Percentiles rank a stretch among this genome's conserved stretches.
These are phyloP conservation scores for Aphidoletes aphidimyza DNA, from an alignment of 2,888 invertebrate species.

Conservation along the genomic window DNA sequence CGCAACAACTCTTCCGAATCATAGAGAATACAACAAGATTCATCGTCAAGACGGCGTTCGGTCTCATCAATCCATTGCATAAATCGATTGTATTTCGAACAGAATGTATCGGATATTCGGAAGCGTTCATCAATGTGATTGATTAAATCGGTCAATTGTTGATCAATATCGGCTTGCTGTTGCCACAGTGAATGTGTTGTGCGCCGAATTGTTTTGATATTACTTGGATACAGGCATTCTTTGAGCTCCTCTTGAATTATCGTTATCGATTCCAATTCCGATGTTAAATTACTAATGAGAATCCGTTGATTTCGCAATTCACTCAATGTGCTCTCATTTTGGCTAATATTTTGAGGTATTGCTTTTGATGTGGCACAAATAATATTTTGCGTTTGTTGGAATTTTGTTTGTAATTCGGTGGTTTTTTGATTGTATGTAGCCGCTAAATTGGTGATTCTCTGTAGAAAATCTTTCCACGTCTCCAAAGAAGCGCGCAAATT, in stretches of 20 bases:
- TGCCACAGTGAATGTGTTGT: slow-evolving; percentile 81
- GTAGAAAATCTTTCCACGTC: slow-evolving; percentile 82
- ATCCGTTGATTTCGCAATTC: slow-evolving; percentile 72
- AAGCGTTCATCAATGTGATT: slow-evolving; percentile 80
- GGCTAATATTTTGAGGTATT: slow-evolving; percentile 71
- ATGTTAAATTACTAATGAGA: slow-evolving; percentile 66
- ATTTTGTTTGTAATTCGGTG: slow-evolving; percentile 71
- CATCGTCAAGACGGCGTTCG: slow-evolving; percentile 74
- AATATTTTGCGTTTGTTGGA: slow-evolving; percentile 73
- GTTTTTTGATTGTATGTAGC: slow-evolving; percentile 74
- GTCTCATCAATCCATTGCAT: slow-evolving; percentile 77
- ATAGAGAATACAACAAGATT: slow-evolving; percentile 68
- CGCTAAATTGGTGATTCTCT: slow-evolving; percentile 73
- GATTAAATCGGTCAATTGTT: slow-evolving; percentile 77
- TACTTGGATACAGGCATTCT: slow-evolving; percentile 84
- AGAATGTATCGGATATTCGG: slow-evolving; percentile 77
- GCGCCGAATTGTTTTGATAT: slow-evolving; percentile 83
- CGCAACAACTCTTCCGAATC: slow-evolving; percentile 80
- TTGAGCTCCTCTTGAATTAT: slow-evolving; percentile 84
- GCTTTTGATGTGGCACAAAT: slow-evolving; percentile 71
- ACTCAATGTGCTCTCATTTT: slow-evolving; percentile 74
- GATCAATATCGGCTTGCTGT: slow-evolving; percentile 83
- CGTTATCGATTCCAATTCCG: slow-evolving; percentile 76
- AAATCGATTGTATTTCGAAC: slow-evolving; percentile 73
- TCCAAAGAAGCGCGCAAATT: slow-evolving; percentile 83